Base-by-base conservation (phyloP, 2,113 vertebrate species). In the Callionymus lyra region DNA sequence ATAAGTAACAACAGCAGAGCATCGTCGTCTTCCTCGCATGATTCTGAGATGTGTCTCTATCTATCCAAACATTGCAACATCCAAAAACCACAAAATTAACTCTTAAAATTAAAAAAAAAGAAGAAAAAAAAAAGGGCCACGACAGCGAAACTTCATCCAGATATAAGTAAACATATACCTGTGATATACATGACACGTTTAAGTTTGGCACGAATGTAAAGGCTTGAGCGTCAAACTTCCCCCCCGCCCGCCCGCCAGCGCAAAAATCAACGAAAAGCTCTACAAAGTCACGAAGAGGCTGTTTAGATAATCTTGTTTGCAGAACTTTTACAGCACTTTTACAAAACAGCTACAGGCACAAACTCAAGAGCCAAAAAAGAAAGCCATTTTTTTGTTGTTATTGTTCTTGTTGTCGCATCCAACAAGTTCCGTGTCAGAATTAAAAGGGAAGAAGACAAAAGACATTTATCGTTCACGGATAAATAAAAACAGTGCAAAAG, bases 131-230 rank as follows among this genome's bases (percentile, higher is more conserved):
- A 36, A 59, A 61, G 63, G 35, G 49, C 63, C 46, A 70, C 59
- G 41, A 70, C 59, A 38, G 65, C 66, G n/a, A 31, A 42, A 74
- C 54, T 27, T 59, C 63, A 68, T 34, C 65, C 65, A 66, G 64
- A 70, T 66, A 77, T 66, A 36, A 34, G 47, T 32, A 13, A 16
- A 67, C 56, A 59, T 65, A 66, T 56, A 78, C 60, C 60, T 63
- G 62, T 35, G 32, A 40, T 47, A 46, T 57, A 31, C 46, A 47
- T 47, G 63, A 76, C 76, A 66, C 65, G 77, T 59, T 66, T 81
- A 73, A 65, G 68, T 84, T 85, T 86, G 84, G 82, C 84, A 86
- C 84, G 65, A 80, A 82, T 82, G 63, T 72, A 83, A 84, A 85
- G 72, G 80, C 75, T n/a, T 77, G 68, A 80, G 77, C 66, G 34